A percentile compares a stretch with the other conserved stretches of the same genome.
These are phyloP conservation scores for Rallus crepitans DNA, from an alignment of 2,797 vertebrate genomes.

Conservation along the genomic window DNA sequence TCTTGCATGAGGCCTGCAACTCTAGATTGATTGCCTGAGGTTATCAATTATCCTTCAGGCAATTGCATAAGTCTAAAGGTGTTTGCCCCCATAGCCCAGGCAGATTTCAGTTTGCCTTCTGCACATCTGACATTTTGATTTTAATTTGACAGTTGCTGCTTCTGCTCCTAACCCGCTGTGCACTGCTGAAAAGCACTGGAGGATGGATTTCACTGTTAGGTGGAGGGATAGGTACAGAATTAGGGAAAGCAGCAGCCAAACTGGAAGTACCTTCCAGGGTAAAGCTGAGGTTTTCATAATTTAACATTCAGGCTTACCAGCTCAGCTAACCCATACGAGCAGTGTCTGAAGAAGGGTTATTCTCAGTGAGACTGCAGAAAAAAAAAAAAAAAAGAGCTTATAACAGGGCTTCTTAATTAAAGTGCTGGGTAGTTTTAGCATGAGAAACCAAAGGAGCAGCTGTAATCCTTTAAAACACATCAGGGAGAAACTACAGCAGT, in stretches of 20 bases:
- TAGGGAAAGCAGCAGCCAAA: background rate
- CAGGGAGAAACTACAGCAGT: background rate
- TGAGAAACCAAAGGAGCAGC: background rate
- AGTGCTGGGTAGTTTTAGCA: background rate
- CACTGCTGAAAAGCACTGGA: constrained; percentile 13
- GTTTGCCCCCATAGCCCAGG: background rate
- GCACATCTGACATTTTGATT: constrained; percentile 26
- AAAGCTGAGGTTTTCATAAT: background rate
- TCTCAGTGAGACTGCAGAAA: background rate
- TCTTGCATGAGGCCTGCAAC: background rate
- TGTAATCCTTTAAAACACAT: background rate
- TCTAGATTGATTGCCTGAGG: background rate
- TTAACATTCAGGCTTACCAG: background rate
- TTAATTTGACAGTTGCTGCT: constrained; percentile 47
- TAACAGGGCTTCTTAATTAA: constrained; percentile 3
- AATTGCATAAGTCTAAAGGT: constrained; percentile 10
- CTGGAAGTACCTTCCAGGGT: background rate
- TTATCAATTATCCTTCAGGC: constrained; percentile 31
- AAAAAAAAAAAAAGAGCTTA: background rate
- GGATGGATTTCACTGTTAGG: constrained; percentile 32
- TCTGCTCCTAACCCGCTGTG: constrained; percentile 21
- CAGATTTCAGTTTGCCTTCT: constrained; percentile 30
- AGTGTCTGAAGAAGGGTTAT: background rate
- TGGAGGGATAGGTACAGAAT: background rate
- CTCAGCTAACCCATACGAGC: background rate